Percentiles rank a stretch among this genome's conserved stretches.
Evolutionary conservation across 2,797 vertebrate species (phyloP).

Genomic region (Schizothorax lantsangensis): DNA sequence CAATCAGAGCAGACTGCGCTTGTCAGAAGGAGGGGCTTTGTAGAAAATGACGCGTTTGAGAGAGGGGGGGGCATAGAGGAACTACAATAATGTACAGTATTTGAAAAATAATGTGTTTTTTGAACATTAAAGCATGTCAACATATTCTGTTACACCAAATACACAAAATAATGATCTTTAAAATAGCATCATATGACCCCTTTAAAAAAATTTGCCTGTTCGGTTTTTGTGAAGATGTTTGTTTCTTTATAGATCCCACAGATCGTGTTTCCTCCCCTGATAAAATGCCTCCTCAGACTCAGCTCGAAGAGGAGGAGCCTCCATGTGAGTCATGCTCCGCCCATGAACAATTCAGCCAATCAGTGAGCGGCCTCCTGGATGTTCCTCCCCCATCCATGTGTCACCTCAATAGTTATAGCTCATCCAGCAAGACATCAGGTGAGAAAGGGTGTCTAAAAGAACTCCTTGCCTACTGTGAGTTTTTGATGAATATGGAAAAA

Average conservation of each 20-base stretch:
- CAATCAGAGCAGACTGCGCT: too few relatives aligned
- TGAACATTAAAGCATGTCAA: too few relatives aligned
- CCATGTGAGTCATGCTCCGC: constrained; percentile 72
- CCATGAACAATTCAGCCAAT: constrained; percentile 69
- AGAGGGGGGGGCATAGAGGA: too few relatives aligned
- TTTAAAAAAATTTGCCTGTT: constrained; percentile 3
- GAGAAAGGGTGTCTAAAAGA: constrained; percentile 46
- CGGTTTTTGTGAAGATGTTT: constrained; percentile 11
- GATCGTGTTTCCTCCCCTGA: constrained; percentile 64
- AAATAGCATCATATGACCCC: too few relatives aligned
- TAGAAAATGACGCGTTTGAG: too few relatives aligned
- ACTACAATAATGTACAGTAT: too few relatives aligned
- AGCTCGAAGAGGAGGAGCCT: constrained; percentile 69
- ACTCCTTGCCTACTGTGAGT: not conserved
- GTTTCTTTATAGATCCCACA: constrained; percentile 69
- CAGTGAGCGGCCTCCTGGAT: constrained; percentile 74
- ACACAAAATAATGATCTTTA: too few relatives aligned
- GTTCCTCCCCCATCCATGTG: constrained; percentile 72
- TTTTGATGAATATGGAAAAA: not conserved
- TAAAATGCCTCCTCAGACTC: constrained; percentile 62
- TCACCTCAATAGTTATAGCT: constrained; percentile 65
- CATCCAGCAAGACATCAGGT: constrained; percentile 68
- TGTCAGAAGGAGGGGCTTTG: too few relatives aligned
- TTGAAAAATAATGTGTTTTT: too few relatives aligned
- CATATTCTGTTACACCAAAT: too few relatives aligned